phyloP scores from a whole-genome alignment of 2,888 invertebrate genomes.

The Napeogenes sylphis region DNA sequence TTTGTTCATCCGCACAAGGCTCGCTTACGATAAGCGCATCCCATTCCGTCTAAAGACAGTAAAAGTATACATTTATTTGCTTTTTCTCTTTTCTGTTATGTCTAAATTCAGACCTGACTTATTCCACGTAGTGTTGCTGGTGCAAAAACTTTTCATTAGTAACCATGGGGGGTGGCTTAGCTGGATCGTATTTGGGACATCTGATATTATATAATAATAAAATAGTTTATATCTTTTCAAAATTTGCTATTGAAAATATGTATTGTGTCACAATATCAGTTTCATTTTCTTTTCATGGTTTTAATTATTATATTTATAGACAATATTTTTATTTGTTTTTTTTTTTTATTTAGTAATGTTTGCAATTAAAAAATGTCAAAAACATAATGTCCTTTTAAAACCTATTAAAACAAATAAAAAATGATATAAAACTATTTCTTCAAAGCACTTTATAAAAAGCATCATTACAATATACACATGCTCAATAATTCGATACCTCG shows the following conservation, averaged over 20 bases:
- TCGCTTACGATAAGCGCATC: conserved; percentile 54
- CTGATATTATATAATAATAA: background rate
- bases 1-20: conserved; percentile 68
- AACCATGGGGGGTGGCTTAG: conserved; percentile 5
- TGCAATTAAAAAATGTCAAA: too few relatives aligned
- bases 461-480: conserved; percentile 4
- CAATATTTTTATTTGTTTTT: too few relatives aligned
- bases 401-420: background rate
- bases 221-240: background rate
- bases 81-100: conserved; percentile 47
- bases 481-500: background rate
- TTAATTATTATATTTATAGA: too few relatives aligned
- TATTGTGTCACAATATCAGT: too few relatives aligned
- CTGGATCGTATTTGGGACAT: background rate
- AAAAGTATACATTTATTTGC: conserved; percentile 55
- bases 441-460: background rate
- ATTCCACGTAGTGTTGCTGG: conserved; percentile 21
- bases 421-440: background rate
- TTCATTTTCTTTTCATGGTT: too few relatives aligned
- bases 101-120: conserved; percentile 42
- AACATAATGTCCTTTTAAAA: too few relatives aligned
- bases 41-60: conserved; percentile 54
- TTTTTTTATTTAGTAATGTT: too few relatives aligned
- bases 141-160: conserved; percentile 9
- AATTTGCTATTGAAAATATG: too few relatives aligned